A percentile compares a stretch with the other conserved stretches of the same genome.
Evolutionary conservation across 2,797 vertebrate genomes (phyloP).

Genomic region (Scolopax bukidnonensis): DNA sequence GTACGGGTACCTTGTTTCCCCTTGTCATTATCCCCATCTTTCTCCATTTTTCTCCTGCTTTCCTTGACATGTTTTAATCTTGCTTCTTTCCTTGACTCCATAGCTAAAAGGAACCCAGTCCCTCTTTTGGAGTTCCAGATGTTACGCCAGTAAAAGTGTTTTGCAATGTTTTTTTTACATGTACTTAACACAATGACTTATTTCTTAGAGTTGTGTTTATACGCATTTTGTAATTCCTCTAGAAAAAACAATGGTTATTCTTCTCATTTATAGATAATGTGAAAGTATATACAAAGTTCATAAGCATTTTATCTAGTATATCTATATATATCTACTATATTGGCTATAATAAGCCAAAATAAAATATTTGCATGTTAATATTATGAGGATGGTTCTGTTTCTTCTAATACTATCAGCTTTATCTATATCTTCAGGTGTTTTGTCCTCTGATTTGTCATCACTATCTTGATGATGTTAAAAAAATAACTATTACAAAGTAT

Average conservation of each 20-base stretch:
- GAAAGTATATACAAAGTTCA: not conserved
- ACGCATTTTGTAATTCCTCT: not conserved
- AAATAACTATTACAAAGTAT: not conserved
- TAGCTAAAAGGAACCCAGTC: not conserved
- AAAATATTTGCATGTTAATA: slow-evolving; percentile 4
- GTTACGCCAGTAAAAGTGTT: not conserved
- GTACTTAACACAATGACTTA: not conserved
- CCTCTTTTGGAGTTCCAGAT: not conserved
- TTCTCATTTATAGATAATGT: slow-evolving; percentile 1
- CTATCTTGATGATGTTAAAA: not conserved
- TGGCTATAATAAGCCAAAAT: not conserved
- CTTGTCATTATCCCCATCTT: not conserved
- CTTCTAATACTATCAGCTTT: not conserved
- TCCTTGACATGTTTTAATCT: not conserved
- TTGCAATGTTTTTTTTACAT: not conserved
- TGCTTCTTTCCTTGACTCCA: not conserved
- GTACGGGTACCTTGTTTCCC: not conserved
- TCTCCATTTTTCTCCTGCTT: not conserved
- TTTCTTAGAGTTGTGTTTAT: slow-evolving; percentile 19
- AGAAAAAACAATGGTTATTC: slow-evolving; percentile 17
- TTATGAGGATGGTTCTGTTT: not conserved
- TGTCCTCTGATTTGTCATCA: not conserved
- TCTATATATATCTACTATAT: too few species aligned
- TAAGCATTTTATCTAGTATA: slow-evolving; percentile 1
- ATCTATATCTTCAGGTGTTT: not conserved